A percentile compares a stretch with the other conserved stretches of the same genome.
Conservation (phyloP, 2,797 vertebrate species). For the Pantherophis alleghaniensis region DNA sequence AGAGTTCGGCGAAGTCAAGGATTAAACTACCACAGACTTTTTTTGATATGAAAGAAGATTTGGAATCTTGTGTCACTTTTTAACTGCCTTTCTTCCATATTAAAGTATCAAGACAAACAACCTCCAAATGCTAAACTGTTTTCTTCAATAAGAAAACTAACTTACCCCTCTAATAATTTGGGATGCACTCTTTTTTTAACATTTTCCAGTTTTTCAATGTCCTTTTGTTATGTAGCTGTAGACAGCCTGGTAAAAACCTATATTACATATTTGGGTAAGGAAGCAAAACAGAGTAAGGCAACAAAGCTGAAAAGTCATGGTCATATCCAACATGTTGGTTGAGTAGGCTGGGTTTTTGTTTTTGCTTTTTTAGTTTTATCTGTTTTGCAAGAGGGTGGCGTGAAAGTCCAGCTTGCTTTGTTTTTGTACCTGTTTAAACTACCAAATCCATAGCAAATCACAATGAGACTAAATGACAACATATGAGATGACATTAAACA, state of each 20-base stretch:
- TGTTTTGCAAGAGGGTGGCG: neutral
- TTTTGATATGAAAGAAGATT: too few relatives aligned
- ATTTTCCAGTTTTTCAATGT: neutral
- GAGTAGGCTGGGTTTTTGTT: neutral
- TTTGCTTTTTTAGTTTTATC: neutral
- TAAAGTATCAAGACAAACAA: neutral
- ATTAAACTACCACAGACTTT: too few relatives aligned
- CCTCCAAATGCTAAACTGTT: neutral
- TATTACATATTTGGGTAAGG: neutral
- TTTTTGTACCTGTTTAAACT: neutral
- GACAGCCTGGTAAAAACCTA: neutral
- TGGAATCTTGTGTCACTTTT: neutral
- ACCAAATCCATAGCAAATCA: neutral
- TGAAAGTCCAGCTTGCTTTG: neutral
- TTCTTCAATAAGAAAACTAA: neutral
- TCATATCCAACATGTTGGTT: neutral
- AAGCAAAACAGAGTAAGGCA: neutral
- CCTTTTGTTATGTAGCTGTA: neutral
- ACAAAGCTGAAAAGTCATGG: neutral
- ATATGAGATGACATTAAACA: neutral
- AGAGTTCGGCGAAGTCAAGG: too few relatives aligned
- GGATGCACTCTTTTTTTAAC: neutral
- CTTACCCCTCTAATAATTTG: neutral
- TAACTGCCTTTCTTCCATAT: neutral
- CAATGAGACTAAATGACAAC: neutral